Evolutionary conservation across 2,888 invertebrate species (phyloP).

Genomic region (Clusia tigrina): DNA sequence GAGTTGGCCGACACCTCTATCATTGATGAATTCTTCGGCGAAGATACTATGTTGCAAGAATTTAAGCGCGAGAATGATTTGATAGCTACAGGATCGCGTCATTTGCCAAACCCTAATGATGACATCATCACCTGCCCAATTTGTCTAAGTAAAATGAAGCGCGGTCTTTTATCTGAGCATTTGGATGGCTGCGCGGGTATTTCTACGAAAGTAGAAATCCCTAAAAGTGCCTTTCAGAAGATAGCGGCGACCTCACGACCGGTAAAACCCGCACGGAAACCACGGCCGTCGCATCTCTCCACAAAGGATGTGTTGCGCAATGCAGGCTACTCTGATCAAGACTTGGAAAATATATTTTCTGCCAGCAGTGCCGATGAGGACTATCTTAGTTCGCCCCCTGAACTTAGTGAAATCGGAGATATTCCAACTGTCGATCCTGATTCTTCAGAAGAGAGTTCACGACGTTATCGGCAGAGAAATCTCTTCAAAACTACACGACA

Average conservation of each 20-base stretch:
- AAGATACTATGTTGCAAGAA: slow-evolving; percentile 55
- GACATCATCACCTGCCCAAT: slow-evolving; percentile 62
- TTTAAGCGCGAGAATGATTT: slow-evolving; percentile 58
- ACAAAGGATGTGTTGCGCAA: slow-evolving; percentile 41
- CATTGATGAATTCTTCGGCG: slow-evolving; percentile 59
- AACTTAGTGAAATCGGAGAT: slow-evolving; percentile 2
- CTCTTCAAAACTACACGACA: slow-evolving; percentile 48
- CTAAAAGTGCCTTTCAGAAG: slow-evolving; percentile 33
- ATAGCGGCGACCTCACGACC: slow-evolving; percentile 29
- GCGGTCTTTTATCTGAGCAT: slow-evolving; percentile 54
- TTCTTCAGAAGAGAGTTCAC: slow-evolving; percentile 24
- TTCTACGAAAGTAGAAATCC: slow-evolving; percentile 44
- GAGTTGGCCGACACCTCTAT: slow-evolving; percentile 57
- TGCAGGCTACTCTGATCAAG: slow-evolving; percentile 49
- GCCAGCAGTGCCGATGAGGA: slow-evolving; percentile 35
- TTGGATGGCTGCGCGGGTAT: slow-evolving; percentile 62
- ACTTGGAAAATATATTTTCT: slow-evolving; percentile 40
- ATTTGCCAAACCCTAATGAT: slow-evolving; percentile 42
- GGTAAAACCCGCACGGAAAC: slow-evolving; percentile 30
- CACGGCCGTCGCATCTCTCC: slow-evolving; percentile 18
- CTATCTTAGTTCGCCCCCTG: slow-evolving; percentile 6
- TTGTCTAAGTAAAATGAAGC: slow-evolving; percentile 57
- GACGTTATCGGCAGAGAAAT: slow-evolving; percentile 47
- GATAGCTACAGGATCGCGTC: slow-evolving; percentile 44
- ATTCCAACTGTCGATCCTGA: background rate